These are phyloP conservation scores for Pan paniscus DNA, from an alignment of 2,113 vertebrate genomes.

Conservation along the genomic window DNA sequence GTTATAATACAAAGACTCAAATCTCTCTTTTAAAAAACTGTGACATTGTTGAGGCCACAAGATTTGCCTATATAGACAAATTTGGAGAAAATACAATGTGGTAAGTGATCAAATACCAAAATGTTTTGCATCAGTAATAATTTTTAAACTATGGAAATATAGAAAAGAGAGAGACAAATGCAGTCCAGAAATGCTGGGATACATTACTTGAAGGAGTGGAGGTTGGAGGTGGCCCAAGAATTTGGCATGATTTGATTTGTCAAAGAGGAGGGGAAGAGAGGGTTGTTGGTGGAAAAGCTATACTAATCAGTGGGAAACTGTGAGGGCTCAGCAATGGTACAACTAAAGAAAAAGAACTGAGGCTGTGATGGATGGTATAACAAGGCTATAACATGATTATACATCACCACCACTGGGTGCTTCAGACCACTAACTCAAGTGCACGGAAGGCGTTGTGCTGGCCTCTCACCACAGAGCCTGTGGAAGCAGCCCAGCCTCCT, in stretches of 20 bases:
- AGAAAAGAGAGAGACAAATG: background rate
- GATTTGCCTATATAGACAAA: background rate
- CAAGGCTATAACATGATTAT: background rate
- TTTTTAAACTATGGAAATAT: background rate
- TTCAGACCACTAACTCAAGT: background rate
- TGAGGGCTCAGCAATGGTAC: background rate
- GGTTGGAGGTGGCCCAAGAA: background rate
- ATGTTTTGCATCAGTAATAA: background rate
- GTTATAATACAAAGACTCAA: background rate
- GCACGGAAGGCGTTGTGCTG: background rate
- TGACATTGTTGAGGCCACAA: background rate
- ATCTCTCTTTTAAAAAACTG: background rate
- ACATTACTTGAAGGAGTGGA: background rate
- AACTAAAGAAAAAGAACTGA: background rate
- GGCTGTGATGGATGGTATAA: background rate
- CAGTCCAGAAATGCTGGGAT: background rate
- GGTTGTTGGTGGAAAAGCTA: background rate
- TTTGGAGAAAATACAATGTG: background rate
- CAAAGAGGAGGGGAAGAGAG: background rate
- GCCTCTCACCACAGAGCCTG: background rate
- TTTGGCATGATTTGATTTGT: background rate
- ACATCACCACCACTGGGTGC: background rate
- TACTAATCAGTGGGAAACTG: background rate
- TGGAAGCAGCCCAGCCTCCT: conserved; percentile 31
- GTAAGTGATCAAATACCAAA: background rate